phyloP scores from a whole-genome alignment of 2,113 vertebrate genomes.

The Neomonachus schauinslandi region DNA sequence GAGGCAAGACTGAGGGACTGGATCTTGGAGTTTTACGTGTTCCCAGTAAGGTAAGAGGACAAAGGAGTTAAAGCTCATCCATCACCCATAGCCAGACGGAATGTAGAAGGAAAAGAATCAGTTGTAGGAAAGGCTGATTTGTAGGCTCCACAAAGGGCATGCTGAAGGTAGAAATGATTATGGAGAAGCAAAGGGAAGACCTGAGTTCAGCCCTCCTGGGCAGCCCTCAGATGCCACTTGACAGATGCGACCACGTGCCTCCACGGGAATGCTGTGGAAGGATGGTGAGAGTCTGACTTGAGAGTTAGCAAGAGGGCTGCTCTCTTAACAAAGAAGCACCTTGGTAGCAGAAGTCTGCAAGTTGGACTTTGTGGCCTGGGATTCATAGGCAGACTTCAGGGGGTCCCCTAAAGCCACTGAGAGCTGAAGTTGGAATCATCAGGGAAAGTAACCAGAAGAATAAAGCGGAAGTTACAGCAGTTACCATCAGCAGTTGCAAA shows the following conservation, averaged over 20 bases:
- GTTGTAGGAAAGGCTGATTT: not conserved
- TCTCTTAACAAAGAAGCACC: not conserved
- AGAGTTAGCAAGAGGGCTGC: not conserved
- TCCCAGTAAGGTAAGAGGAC: not conserved
- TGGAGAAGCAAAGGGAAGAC: not conserved
- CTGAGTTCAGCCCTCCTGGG: not conserved
- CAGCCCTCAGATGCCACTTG: not conserved
- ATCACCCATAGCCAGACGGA: not conserved
- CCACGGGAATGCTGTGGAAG: fast-evolving
- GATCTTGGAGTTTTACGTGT: not conserved
- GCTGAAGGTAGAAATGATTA: not conserved
- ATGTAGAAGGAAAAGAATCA: not conserved
- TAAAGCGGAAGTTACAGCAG: not conserved
- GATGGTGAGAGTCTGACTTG: not conserved
- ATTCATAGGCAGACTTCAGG: not conserved
- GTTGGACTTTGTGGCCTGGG: not conserved
- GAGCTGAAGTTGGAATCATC: not conserved
- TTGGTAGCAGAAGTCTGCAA: not conserved
- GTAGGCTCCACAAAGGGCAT: not conserved
- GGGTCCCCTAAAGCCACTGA: not conserved
- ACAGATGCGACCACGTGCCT: not conserved
- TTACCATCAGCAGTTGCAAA: not conserved
- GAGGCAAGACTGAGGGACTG: not conserved
- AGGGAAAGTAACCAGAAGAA: not conserved
- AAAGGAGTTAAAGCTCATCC: not conserved